Base-by-base conservation (phyloP, 2,113 vertebrate genomes). In the Nerophis lumbriciformis region DNA sequence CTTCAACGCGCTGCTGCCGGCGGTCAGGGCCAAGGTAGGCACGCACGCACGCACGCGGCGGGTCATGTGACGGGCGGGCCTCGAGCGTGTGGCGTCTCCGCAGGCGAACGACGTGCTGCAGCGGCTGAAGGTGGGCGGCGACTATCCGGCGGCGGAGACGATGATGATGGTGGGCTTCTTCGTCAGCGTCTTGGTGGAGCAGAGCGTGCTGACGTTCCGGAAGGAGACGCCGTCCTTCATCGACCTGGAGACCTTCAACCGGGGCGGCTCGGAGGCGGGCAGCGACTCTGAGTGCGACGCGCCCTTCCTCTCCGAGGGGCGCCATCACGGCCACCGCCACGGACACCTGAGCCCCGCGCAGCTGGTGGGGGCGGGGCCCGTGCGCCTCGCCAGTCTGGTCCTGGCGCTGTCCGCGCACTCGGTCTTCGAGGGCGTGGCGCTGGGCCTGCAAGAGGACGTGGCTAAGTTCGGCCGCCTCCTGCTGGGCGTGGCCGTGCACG, bases 221-320 rank as follows among this genome's bases (percentile, higher is more conserved):
- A 95, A 92, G 78, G 93, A 97, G 72, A 92, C 90, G 6, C 94
- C 94, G 0, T 90, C 94, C 19, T 96, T 97, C 83, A 96, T 98
- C 5, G 92, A 94, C 88, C 77, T 98, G 65, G 94, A 98, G 80
- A 98, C 94, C 8, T 95, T 98, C 85, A 97, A 96, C 0, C 92
- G 92, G 0, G 88, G 85, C 0, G 92, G 93, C 16, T 96, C 94
- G 0, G 94, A 98, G 2, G 89, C 59, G 0, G 95, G 95, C 66
- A 98, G 95, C 0, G 95, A 97, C 90, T 98, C 96, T 0, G 96
- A 98, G 61, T 93, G 93, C 0, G 96, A 98, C 78, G 92, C 93
- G 0, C 94, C 95, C 9, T 95, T 98, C 80, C 85, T 94, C 2
- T 83, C 87, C 0, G 36, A 89, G 0, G 0, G 87, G 19, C 80